Percentiles rank a stretch among this genome's conserved stretches.
Evolutionary conservation across 2,888 invertebrate genomes (phyloP).

Genomic region (Drosophila silvestris): DNA sequence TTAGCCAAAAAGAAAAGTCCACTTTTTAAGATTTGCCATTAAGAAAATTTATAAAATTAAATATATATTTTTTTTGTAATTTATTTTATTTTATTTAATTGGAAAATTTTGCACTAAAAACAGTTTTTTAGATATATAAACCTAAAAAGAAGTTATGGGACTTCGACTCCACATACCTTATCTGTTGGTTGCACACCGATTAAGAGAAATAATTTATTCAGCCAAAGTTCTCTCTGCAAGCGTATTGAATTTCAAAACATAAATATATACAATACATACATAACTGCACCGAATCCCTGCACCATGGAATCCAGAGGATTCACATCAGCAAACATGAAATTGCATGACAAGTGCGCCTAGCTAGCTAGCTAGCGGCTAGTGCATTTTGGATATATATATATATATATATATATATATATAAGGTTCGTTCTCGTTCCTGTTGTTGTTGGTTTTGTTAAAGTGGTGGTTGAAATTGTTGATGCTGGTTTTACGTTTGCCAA

Average conservation of each 20-base stretch:
- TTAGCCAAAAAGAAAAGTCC: background rate
- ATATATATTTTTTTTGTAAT: background rate
- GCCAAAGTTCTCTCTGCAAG: slow-evolving; percentile 26
- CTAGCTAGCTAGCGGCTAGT: slow-evolving; percentile 20
- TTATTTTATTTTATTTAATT: too few species aligned
- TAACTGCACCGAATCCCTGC: slow-evolving; percentile 32
- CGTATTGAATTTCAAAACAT: slow-evolving; percentile 20
- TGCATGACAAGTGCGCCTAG: slow-evolving; percentile 39
- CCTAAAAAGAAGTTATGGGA: background rate
- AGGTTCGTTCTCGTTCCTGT: slow-evolving; percentile 14
- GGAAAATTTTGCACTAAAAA: too few species aligned
- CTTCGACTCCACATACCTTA: background rate
- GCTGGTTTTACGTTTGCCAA: slow-evolving; percentile 35
- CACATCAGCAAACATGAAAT: slow-evolving; percentile 49
- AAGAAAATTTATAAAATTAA: background rate
- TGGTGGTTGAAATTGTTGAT: slow-evolving; percentile 5
- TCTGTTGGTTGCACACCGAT: background rate
- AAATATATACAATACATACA: slow-evolving; percentile 10
- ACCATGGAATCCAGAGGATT: slow-evolving; percentile 14
- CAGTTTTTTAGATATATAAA: too few species aligned
- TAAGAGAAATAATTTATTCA: background rate
- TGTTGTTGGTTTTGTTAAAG: slow-evolving; percentile 20
- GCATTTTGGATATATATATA: slow-evolving; percentile 36
- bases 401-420: background rate
- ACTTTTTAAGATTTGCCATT: background rate